phyloP scores from a whole-genome alignment of 2,113 vertebrate genomes.

The Rafetus swinhoei region DNA sequence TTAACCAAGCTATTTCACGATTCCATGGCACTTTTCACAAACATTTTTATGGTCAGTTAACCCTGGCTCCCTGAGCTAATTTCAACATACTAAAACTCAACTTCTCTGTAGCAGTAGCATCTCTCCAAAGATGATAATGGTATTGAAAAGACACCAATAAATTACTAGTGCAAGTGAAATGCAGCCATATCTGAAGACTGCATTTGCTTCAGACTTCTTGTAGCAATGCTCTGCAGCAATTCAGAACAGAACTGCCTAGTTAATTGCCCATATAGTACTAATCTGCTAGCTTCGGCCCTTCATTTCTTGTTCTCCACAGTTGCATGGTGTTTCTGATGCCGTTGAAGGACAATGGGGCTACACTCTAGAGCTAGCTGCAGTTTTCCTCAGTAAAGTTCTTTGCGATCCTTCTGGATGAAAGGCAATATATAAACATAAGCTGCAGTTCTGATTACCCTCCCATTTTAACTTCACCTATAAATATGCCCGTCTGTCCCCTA shows the following conservation, averaged over 20 bases:
- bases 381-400: not conserved
- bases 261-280: not conserved
- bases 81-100: not conserved
- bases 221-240: rapidly evolving
- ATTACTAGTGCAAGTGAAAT: not conserved
- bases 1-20: not conserved
- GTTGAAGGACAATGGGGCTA: not conserved
- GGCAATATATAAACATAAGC: not conserved
- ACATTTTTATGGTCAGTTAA: not conserved
- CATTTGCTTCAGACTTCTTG: not conserved
- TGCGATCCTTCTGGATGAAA: not conserved
- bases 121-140: not conserved
- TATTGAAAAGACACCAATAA: not conserved
- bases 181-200: not conserved
- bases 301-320: not conserved
- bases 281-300: not conserved
- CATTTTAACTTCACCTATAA: not conserved
- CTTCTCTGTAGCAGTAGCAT: not conserved
- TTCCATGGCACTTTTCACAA: not conserved
- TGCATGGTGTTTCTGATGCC: not conserved
- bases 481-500: rapidly evolving
- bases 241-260: not conserved
- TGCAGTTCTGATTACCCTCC: not conserved
- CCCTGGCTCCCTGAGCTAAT: not conserved
- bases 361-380: not conserved